Conservation (phyloP, 2,113 vertebrate genomes). For the Chaenogobius annularis region DNA sequence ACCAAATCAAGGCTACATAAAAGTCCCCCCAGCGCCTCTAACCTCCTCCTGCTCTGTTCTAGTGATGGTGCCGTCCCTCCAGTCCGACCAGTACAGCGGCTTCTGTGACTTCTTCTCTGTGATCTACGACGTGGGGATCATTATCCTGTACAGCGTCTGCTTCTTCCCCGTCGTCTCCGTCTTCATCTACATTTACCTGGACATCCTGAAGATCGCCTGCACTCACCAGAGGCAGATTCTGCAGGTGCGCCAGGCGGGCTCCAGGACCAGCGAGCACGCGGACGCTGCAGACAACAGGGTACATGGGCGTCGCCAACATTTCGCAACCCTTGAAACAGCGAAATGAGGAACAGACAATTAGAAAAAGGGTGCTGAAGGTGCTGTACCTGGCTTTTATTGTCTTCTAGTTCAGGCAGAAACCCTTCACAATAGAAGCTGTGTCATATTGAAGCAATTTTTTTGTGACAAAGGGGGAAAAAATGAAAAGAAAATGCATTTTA, state of each 20-base stretch:
- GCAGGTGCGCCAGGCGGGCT: slow-evolving; percentile 67
- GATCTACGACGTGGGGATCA: slow-evolving; percentile 77
- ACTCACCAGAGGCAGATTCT: slow-evolving; percentile 83
- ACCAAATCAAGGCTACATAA: no score
- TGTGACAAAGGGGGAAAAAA: no score
- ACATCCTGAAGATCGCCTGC: slow-evolving; percentile 88
- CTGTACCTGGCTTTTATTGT: no score
- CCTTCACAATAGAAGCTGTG: no score
- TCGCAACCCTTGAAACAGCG: background rate
- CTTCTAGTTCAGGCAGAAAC: no score
- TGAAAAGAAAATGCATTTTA: no score
- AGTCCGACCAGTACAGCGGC: slow-evolving; percentile 47
- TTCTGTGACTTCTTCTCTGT: slow-evolving; percentile 85
- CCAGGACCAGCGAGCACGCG: slow-evolving; percentile 14
- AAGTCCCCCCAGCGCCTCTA: no score
- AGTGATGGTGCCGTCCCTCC: slow-evolving; percentile 74
- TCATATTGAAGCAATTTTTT: no score
- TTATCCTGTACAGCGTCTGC: slow-evolving; percentile 76
- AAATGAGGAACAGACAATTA: background rate
- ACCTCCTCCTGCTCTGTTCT: background rate
- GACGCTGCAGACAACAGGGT: background rate
- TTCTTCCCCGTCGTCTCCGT: slow-evolving; percentile 84
- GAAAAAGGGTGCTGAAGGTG: no score
- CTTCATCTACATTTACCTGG: slow-evolving; percentile 89
- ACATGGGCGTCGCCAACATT: background rate